Base-by-base conservation (phyloP, 2,888 invertebrate species). In the Callinectes sapidus region DNA sequence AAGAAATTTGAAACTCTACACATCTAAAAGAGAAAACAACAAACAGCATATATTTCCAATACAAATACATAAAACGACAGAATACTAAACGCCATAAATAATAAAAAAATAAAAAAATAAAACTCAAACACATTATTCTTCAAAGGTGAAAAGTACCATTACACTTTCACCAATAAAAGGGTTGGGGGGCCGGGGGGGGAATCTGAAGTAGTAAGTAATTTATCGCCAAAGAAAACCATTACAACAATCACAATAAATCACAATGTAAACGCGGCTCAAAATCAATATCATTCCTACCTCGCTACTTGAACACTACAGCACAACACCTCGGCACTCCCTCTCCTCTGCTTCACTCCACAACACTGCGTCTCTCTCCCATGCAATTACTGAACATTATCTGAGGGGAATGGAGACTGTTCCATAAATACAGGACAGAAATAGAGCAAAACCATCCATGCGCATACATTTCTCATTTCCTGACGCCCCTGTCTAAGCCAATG, bases 361-460 rank as follows among this genome's bases (percentile, higher is more conserved):
- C 16, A 81, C 81, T 81, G 32, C 32, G 81, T 35, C 81, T 35
- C 81, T 13, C 35, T 81, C 23, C 32, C 81, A 81, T 81, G 10
- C 35, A 81, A 13, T n/a, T 71, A 23, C n/a, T 28, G n/a, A 28
- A 71, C 81, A 81, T 81, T 32, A 81, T 35, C 35, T 81, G 10
- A 16, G 81, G 81, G 35, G 81, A 81, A 35, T 81, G 1, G 16
- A 35, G 32, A 81, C 32, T 10, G 16, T 32, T 81, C 81, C 35
- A 35, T 16, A 81, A 35, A 81, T 81, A 81, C 81, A 81, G 32
- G 35, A 35, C 32, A 81, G 81, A 81, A 35, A 81, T 81, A 32
- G 32, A 35, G 32, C 81, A 81, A 81, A 81, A 35, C 81, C 81
- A 35, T 81, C 81, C 81, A 81, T 32, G 81, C 81, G 81, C 81